phyloP scores from a whole-genome alignment of 2,888 invertebrate species.

The Phasia obesa region DNA sequence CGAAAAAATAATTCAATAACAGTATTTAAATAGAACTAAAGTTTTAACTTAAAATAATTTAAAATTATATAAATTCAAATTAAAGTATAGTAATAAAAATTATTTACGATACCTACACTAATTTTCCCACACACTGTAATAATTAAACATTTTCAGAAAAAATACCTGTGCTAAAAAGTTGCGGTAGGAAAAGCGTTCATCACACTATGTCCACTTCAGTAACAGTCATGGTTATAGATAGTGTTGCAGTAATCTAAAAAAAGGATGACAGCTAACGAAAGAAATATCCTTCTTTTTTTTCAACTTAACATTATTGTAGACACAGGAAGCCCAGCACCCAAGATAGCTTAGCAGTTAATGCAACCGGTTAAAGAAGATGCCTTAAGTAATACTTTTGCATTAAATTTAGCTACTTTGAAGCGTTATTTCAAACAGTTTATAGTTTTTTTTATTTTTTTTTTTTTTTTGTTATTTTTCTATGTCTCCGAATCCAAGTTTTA shows the following conservation, averaged over 20 bases:
- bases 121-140: neutral
- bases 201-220: constrained; percentile 58
- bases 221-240: constrained; percentile 46
- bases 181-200: constrained; percentile 24
- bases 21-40: too few relatives aligned
- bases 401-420: constrained; percentile 54
- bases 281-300: constrained; percentile 10
- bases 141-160: constrained; percentile 3
- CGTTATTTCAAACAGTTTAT: constrained; percentile 43
- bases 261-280: neutral
- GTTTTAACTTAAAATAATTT: too few relatives aligned
- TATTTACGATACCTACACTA: neutral
- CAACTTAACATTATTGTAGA: constrained; percentile 3
- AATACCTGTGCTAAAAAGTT: constrained; percentile 1
- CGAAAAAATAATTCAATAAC: too few relatives aligned
- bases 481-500: too few relatives aligned
- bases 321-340: constrained; percentile 19
- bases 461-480: too few relatives aligned
- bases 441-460: constrained; percentile 1
- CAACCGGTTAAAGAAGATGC: constrained; percentile 61
- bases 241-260: constrained; percentile 16
- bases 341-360: constrained; percentile 42
- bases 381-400: constrained; percentile 61
- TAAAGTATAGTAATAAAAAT: too few relatives aligned
- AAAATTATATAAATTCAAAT: too few relatives aligned